Evolutionary conservation across 2,888 invertebrate species (phyloP), one percentile per base, ranked within the genome.

Genomic region (Beris morrisii): DNA sequence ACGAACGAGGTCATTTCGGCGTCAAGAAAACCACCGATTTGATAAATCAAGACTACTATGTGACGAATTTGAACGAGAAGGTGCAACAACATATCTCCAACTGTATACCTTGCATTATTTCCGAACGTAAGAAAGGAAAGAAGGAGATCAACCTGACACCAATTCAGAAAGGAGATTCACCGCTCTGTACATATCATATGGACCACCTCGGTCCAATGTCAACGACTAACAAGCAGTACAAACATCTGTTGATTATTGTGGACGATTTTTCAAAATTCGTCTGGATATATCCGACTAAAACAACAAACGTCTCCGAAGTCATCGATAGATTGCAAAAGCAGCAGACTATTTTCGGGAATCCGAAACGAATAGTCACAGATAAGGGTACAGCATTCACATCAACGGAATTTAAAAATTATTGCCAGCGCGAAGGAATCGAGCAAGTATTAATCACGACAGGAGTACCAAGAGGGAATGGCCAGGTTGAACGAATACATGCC

Each of bases 61-160:
- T 61, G 11, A 28, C 50, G n/a, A 30, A 61, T 22, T 32, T 61
- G 31, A 7, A 9, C 4, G 50, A 61, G 30, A 50, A 61, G 13
- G 12, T 61, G 5, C 61, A 50, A 32, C 22, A 48, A 15, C 50
- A 48, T 9, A 48, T 48, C 11, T 7, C 13, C 11, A 50, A 50
- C 13, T 61, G 61, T 48, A 13, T 61, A 9, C 30, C 50, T 2
- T 45, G 58, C 22, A 58, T 58, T 46, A 5, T 58, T 12, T n/a
- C 58, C 7, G 44, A 61, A 12, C 48, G 61, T 5, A 48, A 76
- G 56, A 66, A 56, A 5, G 77, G 77, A 3, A 76, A 74, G 54
- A 70, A 74, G 32, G 74, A 76, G 69, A 76, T 76, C 22, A 71
- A 69, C 9, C 67, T 77, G 31, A 54, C 75, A 46, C 69, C 73